phyloP scores from a whole-genome alignment of 2,113 vertebrate genomes.

The Rhabdomys dilectus region DNA sequence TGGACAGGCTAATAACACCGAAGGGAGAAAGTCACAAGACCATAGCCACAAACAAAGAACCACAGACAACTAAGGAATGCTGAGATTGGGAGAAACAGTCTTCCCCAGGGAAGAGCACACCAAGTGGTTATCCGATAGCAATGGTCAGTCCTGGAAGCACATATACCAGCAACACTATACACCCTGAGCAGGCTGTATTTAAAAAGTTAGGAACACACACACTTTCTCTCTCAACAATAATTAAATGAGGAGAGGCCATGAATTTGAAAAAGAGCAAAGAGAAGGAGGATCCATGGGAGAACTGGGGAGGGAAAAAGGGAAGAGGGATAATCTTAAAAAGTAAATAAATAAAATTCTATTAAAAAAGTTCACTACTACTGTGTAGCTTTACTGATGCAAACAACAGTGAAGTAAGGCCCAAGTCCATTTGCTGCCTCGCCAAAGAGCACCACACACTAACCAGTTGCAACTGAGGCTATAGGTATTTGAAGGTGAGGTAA shows the following conservation, averaged over 20 bases:
- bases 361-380: background rate
- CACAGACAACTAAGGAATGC: too few species aligned
- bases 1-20: background rate
- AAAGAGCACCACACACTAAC: background rate
- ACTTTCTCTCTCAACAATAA: background rate
- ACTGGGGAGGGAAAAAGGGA: background rate
- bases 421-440: background rate
- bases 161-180: background rate
- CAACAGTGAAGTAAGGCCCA: background rate
- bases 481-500: background rate
- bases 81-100: background rate
- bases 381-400: slow-evolving; percentile 7
- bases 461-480: background rate
- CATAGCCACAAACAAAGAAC: background rate
- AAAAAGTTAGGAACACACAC: background rate
- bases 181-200: background rate
- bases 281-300: background rate
- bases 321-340: background rate
- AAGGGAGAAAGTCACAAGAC: background rate
- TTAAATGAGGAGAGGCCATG: background rate
- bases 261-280: background rate
- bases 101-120: background rate
- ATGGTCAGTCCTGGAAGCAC: background rate
- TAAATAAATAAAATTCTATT: background rate
- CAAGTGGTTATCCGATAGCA: background rate